Evolutionary conservation across 2,797 vertebrate species (phyloP), one percentile per base, ranked within the genome.

Genomic region (Hemibagrus guttatus): DNA sequence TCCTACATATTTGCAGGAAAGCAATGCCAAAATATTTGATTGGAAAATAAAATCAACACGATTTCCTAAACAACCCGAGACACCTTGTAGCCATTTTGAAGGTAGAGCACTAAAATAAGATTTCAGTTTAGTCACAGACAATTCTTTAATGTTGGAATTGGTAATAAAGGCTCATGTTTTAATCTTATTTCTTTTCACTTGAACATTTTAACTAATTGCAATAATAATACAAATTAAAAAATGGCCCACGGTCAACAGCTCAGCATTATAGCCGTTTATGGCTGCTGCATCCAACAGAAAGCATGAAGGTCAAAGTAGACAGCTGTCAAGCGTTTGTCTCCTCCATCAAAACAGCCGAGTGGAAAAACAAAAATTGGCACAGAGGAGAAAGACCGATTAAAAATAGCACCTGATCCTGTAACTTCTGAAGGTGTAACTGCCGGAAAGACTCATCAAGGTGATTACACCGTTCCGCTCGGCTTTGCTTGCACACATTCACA

Each of bases 401-500:
- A 88, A 85, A 81, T 68, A 84, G n/a, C 61, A 63, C 58, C 85
- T 68, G 79, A 63, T 85, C 83, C 69, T 72, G 52, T 69, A 78
- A 71, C 81, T 66, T 87, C 85, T 86, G 75, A 84, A 66, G 61
- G 76, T 81, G 85, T 69, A 46, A 17, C 58, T 66, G 64, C 79
- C 69, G 68, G 83, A 88, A 75, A 68, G 52, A 46, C 80, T 88
- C 49, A 3, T 49, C 80, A 88, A 85, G 69, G 87, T 89, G 88
- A 87, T 64, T 52, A 42, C 8, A 49, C 58, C 31, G 5, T 59
- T 54, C 35, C 68, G 56, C 64, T 56, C 68, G 46, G 16, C n/a
- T 78, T 19, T 16, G 66, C 71, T 71, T 39, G 39, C 63, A 39
- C 81, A n/a, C 42, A 12, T 35, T 46, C n/a, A 28, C 80, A 7